Conservation (phyloP, 2,888 invertebrate genomes). For the Petrolisthes manimaculis region DNA sequence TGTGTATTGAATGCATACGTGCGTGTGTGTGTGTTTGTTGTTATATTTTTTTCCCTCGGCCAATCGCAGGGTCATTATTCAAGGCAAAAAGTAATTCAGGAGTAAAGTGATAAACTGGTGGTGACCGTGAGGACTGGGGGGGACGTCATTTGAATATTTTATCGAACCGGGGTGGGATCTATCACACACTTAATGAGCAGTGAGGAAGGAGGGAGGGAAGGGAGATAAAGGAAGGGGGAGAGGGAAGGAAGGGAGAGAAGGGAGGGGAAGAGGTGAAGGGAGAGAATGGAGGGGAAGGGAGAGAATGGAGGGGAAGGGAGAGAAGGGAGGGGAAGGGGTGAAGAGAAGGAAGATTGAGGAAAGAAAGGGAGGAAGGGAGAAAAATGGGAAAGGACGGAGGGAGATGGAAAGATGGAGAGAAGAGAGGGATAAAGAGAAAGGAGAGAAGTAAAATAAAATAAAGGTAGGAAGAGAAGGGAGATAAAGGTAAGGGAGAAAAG, state of each 20-base stretch:
- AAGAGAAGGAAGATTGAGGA: background rate
- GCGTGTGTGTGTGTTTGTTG: too few species aligned
- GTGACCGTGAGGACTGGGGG: background rate
- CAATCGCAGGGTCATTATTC: background rate
- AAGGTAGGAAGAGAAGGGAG: background rate
- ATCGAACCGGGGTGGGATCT: background rate
- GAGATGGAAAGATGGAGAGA: constrained; percentile 9
- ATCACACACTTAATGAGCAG: background rate
- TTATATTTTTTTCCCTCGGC: background rate
- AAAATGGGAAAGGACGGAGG: background rate
- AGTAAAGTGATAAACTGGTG: background rate
- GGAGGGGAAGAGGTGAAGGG: background rate
- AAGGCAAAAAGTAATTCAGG: background rate
- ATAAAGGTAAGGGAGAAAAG: background rate
- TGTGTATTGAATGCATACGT: too few species aligned
- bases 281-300: background rate
- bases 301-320: background rate
- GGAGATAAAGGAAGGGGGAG: background rate
- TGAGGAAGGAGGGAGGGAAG: background rate
- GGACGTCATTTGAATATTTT: constrained; percentile 8
- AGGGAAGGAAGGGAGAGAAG: background rate
- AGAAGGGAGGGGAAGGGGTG: background rate
- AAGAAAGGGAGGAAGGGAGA: background rate
- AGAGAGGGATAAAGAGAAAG: background rate
- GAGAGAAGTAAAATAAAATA: background rate